Evolutionary conservation across 2,888 invertebrate genomes (phyloP).

Genomic region (Blastobasis adustella): DNA sequence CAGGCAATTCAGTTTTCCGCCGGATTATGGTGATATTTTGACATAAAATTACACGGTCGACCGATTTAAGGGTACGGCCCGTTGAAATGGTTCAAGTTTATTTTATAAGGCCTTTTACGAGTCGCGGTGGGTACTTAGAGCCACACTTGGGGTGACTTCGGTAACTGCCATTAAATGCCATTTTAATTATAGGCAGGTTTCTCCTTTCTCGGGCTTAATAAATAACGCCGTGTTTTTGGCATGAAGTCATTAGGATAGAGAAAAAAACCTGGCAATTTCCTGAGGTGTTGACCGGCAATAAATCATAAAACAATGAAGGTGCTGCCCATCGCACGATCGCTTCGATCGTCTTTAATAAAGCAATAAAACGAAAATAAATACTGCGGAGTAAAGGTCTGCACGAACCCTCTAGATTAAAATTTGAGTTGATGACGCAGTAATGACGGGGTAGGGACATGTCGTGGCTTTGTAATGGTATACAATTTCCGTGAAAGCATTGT

Average conservation of each 20-base stretch:
- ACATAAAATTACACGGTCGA: slow-evolving; percentile 29
- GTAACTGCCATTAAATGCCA: slow-evolving; percentile 8
- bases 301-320: background rate
- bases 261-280: too few species aligned
- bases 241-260: too few species aligned
- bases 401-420: slow-evolving; percentile 30
- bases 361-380: too few species aligned
- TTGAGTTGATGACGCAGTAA: slow-evolving; percentile 46
- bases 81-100: slow-evolving; percentile 24
- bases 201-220: too few species aligned
- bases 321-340: too few species aligned
- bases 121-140: slow-evolving; percentile 16
- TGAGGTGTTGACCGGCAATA: background rate
- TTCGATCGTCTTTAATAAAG: too few species aligned
- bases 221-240: too few species aligned
- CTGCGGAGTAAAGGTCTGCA: slow-evolving; percentile 7
- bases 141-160: slow-evolving; percentile 20
- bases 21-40: slow-evolving; percentile 31
- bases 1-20: slow-evolving; percentile 26
- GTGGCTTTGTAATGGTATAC: slow-evolving; percentile 40
- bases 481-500: slow-evolving; percentile 58
- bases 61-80: slow-evolving; percentile 24
- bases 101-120: slow-evolving; percentile 30
- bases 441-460: slow-evolving; percentile 40
- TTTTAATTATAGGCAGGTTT: too few species aligned